Conservation (phyloP, 2,113 vertebrate genomes). For the Saccopteryx bilineata region DNA sequence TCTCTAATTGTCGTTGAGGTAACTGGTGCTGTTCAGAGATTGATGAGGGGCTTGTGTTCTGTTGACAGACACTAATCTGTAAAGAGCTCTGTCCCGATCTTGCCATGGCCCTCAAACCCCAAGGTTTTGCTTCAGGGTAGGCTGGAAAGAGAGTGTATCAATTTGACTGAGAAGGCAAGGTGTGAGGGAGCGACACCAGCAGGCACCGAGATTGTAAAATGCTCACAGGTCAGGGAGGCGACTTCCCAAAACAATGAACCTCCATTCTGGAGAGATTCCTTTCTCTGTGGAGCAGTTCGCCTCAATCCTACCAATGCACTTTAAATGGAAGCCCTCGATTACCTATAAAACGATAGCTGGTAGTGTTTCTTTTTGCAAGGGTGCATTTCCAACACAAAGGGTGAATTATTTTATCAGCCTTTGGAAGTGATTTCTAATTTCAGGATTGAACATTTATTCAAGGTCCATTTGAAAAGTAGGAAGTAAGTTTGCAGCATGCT, state of each 20-base stretch:
- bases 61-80: background rate
- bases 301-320: constrained; percentile 86
- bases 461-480: constrained; percentile 74
- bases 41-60: background rate
- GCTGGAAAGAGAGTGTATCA: background rate
- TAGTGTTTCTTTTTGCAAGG: constrained; percentile 74
- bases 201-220: background rate
- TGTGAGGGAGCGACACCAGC: background rate
- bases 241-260: constrained; percentile 65
- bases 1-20: constrained; percentile 63
- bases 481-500: constrained; percentile 72
- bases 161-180: background rate
- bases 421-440: constrained; percentile 70
- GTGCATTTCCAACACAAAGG: constrained; percentile 63
- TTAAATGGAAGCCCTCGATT: constrained; percentile 84
- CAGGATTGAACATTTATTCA: constrained; percentile 66
- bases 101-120: background rate
- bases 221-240: constrained; percentile 58
- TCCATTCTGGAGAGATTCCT: constrained; percentile 70
- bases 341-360: constrained; percentile 56
- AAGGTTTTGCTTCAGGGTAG: constrained; percentile 45
- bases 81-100: constrained; percentile 28
- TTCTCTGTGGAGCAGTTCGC: constrained; percentile 51
- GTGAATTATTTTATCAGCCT: constrained; percentile 73
- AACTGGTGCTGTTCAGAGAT: constrained; percentile 62